Conservation (phyloP, 2,113 vertebrate species). For the Myotis yumanensis region DNA sequence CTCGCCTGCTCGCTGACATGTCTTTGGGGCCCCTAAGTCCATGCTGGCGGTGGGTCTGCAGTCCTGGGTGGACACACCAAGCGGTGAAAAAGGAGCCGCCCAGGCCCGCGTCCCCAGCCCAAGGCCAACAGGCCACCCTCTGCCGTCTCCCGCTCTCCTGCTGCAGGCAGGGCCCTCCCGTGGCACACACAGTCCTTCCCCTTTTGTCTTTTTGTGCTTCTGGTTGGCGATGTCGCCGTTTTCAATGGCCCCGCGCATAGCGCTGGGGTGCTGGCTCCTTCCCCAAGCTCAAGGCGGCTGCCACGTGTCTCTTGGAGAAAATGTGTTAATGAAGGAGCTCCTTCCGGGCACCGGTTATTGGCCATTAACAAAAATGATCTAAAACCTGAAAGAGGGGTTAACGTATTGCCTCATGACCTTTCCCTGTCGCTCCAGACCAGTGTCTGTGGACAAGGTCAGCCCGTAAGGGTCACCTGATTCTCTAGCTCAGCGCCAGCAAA, state of each 20-base stretch:
- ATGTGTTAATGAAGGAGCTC: not conserved
- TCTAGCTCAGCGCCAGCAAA: not conserved
- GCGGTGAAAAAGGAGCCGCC: not conserved
- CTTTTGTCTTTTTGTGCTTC: not conserved
- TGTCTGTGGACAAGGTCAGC: not conserved
- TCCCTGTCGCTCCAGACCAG: not conserved
- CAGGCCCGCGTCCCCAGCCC: rapidly evolving
- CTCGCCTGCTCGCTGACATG: not conserved
- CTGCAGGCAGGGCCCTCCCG: not conserved
- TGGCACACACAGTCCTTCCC: not conserved
- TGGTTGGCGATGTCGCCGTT: not conserved
- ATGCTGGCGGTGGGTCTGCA: not conserved
- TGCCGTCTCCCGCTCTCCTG: rapidly evolving
- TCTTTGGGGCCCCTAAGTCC: not conserved
- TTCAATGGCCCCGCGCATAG: not conserved
- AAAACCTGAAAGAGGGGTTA: too few relatives aligned
- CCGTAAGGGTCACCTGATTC: not conserved
- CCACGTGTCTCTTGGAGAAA: not conserved
- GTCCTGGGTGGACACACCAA: not conserved
- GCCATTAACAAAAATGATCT: too few relatives aligned
- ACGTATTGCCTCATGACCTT: not conserved
- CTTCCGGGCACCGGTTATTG: too few relatives aligned
- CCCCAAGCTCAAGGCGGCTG: not conserved
- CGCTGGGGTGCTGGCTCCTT: not conserved
- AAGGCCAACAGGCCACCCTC: too few relatives aligned